Evolutionary conservation across 2,888 invertebrate species (phyloP).

Genomic region (Rugalucina vietnamica): DNA sequence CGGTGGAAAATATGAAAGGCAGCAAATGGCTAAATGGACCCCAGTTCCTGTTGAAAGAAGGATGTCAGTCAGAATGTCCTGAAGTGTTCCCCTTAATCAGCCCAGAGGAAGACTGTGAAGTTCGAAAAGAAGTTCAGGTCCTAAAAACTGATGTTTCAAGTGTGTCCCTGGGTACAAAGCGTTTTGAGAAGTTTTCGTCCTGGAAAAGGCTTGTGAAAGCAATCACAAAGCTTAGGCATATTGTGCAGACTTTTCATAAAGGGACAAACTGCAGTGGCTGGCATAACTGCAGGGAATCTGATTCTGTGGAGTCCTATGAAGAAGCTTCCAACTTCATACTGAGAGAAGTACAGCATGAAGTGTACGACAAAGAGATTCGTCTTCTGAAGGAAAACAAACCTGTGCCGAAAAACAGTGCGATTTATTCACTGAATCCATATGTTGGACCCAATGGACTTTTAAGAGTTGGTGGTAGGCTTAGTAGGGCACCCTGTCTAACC

Average conservation of each 20-base stretch:
- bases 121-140: neutral
- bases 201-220: slow-evolving; percentile 11
- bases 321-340: slow-evolving; percentile 22
- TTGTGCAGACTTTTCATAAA: neutral
- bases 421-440: slow-evolving; percentile 14
- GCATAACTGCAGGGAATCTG: slow-evolving; percentile 22
- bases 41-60: neutral
- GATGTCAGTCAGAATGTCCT: neutral
- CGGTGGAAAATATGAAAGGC: slow-evolving; percentile 12
- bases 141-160: neutral
- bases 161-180: neutral
- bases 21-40: slow-evolving; percentile 55
- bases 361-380: slow-evolving; percentile 13
- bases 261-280: slow-evolving; percentile 37
- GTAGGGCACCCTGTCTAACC: neutral
- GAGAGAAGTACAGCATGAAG: slow-evolving; percentile 22
- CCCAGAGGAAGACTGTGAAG: slow-evolving; percentile 40
- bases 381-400: neutral
- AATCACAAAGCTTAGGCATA: slow-evolving; percentile 8
- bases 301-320: neutral
- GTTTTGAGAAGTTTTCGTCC: slow-evolving; percentile 40
- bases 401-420: slow-evolving; percentile 19
- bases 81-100: slow-evolving; percentile 32
- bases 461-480: slow-evolving; percentile 35
- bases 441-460: slow-evolving; percentile 26